phyloP scores from a whole-genome alignment of 2,113 vertebrate genomes.

The Xiphophorus couchianus region DNA sequence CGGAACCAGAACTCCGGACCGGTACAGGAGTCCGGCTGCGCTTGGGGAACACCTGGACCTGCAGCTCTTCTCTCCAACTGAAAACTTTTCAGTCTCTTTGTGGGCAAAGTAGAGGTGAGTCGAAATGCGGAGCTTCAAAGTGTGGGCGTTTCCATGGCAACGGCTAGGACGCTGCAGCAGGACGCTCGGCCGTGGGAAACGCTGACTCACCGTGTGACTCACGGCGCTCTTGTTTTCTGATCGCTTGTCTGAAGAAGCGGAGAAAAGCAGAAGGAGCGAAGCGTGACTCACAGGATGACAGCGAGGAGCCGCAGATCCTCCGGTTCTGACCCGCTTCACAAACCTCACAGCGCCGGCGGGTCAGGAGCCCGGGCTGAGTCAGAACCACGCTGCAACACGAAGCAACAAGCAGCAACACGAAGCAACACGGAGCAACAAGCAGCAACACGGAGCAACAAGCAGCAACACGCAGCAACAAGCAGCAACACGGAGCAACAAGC shows the following conservation, averaged over 20 bases:
- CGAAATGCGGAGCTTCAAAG: not conserved
- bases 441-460: no score
- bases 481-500: no score
- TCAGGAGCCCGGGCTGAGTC: no score
- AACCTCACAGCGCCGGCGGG: no score
- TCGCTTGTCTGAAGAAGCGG: not conserved
- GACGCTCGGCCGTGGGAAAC: not conserved
- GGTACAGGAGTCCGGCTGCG: no score
- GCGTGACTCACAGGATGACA: not conserved
- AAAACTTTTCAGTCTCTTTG: not conserved
- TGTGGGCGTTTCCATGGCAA: constrained; percentile 37
- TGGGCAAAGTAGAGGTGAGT: not conserved
- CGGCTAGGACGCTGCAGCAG: not conserved
- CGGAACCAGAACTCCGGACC: no score
- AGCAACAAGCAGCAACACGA: no score
- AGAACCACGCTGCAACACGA: no score
- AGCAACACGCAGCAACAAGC: no score
- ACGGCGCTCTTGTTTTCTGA: not conserved
- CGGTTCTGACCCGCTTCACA: not conserved
- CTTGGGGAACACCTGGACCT: no score
- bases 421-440: no score
- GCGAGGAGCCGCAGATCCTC: not conserved
- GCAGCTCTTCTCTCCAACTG: not conserved
- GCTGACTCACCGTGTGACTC: constrained; percentile 22
- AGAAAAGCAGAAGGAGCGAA: not conserved